A percentile compares a stretch with the other conserved stretches of the same genome.
These are phyloP conservation scores for Zygaena filipendulae DNA, from an alignment of 2,888 invertebrate species.

Conservation along the genomic window DNA sequence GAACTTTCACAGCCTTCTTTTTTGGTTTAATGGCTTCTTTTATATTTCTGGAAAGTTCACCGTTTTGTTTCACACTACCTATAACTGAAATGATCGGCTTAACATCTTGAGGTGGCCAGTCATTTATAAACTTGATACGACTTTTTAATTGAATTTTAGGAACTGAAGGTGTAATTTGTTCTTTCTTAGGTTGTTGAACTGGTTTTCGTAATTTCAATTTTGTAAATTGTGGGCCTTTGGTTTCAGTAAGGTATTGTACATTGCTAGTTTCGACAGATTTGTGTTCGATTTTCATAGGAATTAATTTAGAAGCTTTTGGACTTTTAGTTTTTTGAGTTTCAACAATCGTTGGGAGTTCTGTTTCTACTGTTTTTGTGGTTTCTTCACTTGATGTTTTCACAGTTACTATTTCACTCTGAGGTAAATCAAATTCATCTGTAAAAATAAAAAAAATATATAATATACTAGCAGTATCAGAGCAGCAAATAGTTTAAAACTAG, in stretches of 20 bases:
- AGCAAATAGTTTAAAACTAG: too few species aligned
- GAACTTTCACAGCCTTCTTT: conserved; percentile 65
- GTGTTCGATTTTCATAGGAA: conserved; percentile 70
- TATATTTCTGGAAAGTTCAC: conserved; percentile 74
- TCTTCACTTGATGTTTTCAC: conserved; percentile 24
- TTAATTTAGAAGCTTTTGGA: conserved; percentile 30
- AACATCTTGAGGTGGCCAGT: conserved; percentile 71
- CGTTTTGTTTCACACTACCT: conserved; percentile 68
- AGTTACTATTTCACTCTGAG: too few species aligned
- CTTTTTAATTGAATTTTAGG: conserved; percentile 79
- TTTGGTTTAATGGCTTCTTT: conserved; percentile 74
- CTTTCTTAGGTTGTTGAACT: conserved; percentile 54
- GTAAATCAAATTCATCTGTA: too few species aligned
- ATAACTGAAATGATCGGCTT: conserved; percentile 62
- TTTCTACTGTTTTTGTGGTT: conserved; percentile 25
- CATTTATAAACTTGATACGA: conserved; percentile 69
- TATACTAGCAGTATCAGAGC: too few species aligned
- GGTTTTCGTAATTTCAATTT: conserved; percentile 76
- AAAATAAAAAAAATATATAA: too few species aligned
- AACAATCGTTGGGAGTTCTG: conserved; percentile 13
- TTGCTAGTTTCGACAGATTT: conserved; percentile 69
- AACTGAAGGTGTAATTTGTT: conserved; percentile 40
- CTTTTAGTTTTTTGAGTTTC: conserved; percentile 17
- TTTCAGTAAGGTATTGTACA: conserved; percentile 68
- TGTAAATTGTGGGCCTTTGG: conserved; percentile 70